These are phyloP conservation scores for Hartigia nigra DNA, from an alignment of 2,888 invertebrate genomes.

Conservation along the genomic window DNA sequence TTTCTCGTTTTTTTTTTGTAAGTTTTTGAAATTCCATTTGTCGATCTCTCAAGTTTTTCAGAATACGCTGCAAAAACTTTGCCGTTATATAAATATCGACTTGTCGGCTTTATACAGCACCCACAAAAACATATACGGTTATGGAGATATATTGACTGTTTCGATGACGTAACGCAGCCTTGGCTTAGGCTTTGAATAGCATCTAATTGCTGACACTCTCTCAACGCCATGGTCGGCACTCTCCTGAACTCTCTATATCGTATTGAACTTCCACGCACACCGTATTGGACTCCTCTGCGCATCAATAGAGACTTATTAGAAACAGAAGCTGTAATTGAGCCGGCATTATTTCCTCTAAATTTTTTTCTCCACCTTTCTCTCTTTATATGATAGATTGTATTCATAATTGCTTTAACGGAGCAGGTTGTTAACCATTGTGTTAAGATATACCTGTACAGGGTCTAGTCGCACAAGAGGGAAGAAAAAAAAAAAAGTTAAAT, in stretches of 20 bases:
- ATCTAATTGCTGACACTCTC: constrained; percentile 18
- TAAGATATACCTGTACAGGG: too few relatives aligned
- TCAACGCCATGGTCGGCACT: neutral
- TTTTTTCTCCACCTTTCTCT: neutral
- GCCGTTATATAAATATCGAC: neutral
- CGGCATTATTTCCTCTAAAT: neutral
- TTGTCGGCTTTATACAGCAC: neutral
- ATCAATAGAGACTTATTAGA: constrained; percentile 24
- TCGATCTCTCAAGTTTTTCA: neutral
- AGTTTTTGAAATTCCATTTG: neutral
- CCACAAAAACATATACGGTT: neutral
- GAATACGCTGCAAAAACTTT: neutral
- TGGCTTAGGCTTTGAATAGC: constrained; percentile 21
- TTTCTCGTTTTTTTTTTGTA: neutral
- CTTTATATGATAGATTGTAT: neutral
- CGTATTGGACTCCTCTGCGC: neutral
- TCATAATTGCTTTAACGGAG: neutral
- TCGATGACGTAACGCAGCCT: constrained; percentile 17
- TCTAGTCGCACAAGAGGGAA: too few relatives aligned
- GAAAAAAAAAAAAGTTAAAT: neutral
- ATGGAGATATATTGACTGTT: constrained; percentile 14
- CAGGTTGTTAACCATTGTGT: neutral
- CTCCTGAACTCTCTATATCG: neutral
- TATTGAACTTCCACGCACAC: neutral
- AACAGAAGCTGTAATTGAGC: constrained; percentile 21